Evolutionary conservation across 1,140 invertebrate genomes (phyloP).

Genomic region (Dendrolimus kikuchii): DNA sequence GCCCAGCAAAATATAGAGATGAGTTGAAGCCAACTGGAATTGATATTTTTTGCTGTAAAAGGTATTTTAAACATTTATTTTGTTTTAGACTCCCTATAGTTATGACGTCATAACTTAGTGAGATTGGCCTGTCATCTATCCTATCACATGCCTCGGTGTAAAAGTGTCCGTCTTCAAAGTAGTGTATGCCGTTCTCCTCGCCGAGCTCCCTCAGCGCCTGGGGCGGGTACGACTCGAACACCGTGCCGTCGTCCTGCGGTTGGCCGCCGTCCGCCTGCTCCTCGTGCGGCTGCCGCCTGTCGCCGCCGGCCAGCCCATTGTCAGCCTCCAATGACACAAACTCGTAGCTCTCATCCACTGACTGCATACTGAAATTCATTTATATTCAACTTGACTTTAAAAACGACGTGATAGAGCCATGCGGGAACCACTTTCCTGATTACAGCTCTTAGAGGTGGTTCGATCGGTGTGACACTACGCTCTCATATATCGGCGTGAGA

Average conservation of each 20-base stretch:
- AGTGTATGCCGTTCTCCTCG: constrained; percentile 86
- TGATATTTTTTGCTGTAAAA: no score
- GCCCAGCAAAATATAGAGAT: no score
- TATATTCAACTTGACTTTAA: background rate
- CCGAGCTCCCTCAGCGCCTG: constrained; percentile 69
- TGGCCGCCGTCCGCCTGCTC: background rate
- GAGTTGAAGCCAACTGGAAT: no score
- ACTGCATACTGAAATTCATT: constrained; percentile 51
- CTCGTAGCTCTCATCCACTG: constrained; percentile 67
- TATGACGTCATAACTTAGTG: no score
- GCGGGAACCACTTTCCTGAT: no score
- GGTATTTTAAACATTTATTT: no score
- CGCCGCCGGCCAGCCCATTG: constrained; percentile 32
- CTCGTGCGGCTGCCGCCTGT: constrained; percentile 22
- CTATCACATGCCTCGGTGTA: constrained; percentile 91
- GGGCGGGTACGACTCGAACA: constrained; percentile 61
- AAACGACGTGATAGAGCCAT: no score
- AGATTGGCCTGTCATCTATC: no score
- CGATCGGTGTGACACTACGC: no score
- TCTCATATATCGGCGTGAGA: no score
- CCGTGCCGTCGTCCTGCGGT: constrained; percentile 17
- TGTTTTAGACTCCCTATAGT: no score
- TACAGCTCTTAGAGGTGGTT: no score
- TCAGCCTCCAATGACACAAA: constrained; percentile 57
- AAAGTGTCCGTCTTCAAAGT: constrained; percentile 93